A percentile compares a stretch with the other conserved stretches of the same genome.
phyloP scores from a whole-genome alignment of 2,888 invertebrate species.

The Phasia obesa region DNA sequence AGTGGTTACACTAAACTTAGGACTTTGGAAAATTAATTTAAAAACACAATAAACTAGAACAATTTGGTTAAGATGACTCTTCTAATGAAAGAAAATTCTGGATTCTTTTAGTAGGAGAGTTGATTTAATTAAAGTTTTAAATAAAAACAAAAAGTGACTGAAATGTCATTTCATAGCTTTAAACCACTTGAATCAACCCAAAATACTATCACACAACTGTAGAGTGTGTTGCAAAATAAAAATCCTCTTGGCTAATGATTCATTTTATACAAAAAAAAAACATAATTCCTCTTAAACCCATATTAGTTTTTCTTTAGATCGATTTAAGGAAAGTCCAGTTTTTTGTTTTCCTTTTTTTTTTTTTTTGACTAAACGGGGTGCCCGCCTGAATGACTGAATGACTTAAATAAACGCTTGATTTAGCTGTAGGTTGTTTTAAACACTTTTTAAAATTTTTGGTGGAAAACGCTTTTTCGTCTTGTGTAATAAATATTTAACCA shows the following conservation, averaged over 20 bases:
- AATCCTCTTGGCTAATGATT: constrained; percentile 16
- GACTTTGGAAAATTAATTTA: too few species aligned
- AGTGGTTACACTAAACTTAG: too few species aligned
- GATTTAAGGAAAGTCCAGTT: constrained; percentile 47
- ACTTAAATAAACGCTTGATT: background rate
- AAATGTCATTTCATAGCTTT: background rate
- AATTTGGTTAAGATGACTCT: too few species aligned
- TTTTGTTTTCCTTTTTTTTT: constrained; percentile 18
- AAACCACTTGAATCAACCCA: background rate
- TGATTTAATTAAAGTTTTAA: too few species aligned
- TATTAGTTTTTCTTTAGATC: constrained; percentile 47
- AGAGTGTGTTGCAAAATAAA: constrained; percentile 16
- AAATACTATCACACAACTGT: background rate
- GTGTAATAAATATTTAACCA: constrained; percentile 75
- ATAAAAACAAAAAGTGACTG: too few species aligned
- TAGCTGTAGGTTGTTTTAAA: constrained; percentile 30
- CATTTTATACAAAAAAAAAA: background rate
- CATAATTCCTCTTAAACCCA: constrained; percentile 49
- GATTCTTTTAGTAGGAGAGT: too few species aligned
- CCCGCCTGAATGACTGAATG: constrained; percentile 21
- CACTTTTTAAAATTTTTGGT: constrained; percentile 23
- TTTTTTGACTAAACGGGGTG: too few species aligned
- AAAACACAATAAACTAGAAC: too few species aligned
- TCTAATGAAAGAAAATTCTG: too few species aligned
- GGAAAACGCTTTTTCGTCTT: constrained; percentile 48